Base-by-base conservation (phyloP, 2,113 vertebrate genomes). In the Megaceryle maxima region DNA sequence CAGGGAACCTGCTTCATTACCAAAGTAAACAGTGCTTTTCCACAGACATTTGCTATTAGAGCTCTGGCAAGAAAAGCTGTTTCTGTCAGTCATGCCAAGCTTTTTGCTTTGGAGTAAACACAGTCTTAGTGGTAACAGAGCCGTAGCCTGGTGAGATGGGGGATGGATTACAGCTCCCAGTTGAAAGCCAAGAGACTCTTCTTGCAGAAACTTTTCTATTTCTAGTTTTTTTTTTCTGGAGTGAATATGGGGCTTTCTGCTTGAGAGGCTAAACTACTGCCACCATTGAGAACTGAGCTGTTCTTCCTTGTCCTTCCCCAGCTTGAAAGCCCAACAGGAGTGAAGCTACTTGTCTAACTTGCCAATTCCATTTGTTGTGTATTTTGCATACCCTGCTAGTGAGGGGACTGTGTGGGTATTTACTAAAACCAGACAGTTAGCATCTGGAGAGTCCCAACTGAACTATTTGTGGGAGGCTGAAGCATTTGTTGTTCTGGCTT, bases 71-170 rank as follows among this genome's bases (percentile, higher is more conserved):
- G 80, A 69, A 75, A 41, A 75, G 39, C 48, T 96, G 96, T 96
- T 95, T 94, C 91, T 96, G 33, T 92, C 69, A 35, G 81, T 76
- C 43, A 4, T 94, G 95, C 96, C 94, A 96, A 79, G 70, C 26
- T 39, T 70, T 88, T 69, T 95, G 86, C 83, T 96, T 96, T 96
- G 93, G 83, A 84, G 89, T 97, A 97, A 97, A 96, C 87, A 97
- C 44, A 33, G 41, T 96, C 87, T 91, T 57, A 5, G 89, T 79
- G 74, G 81, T 94, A 82, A 84, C 62, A 1, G n/a, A 82, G 64
- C 76, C 6, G 2, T 90, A 74, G 80, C 46, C 56, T 80, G 44
- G 43, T 68, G 77, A 92, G 91, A 25, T 29, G 60, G 18, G n/a
- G 60, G 26, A 64, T 68, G 74, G 39, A 31, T 60, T 89, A 3